Evolutionary conservation across 2,113 vertebrate species (phyloP).

Genomic region (Epinephelus cyanopodus): DNA sequence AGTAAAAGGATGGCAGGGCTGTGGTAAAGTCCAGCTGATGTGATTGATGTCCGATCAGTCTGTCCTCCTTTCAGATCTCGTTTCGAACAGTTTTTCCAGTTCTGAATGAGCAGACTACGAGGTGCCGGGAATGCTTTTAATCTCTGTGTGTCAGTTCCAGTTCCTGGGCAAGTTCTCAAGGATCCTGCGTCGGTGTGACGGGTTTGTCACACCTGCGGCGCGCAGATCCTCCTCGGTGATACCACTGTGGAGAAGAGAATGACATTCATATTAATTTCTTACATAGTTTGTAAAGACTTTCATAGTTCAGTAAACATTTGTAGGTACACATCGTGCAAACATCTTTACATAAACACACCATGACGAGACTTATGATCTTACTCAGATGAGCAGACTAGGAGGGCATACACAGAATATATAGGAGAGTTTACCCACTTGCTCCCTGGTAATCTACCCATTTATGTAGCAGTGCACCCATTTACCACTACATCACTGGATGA

Average conservation of each 20-base stretch:
- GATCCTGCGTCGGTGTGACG: conserved; percentile 75
- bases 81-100: conserved; percentile 49
- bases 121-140: background rate
- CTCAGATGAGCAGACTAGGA: no score
- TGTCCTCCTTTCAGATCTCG: background rate
- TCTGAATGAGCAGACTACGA: conserved; percentile 6
- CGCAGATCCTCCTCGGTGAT: conserved; percentile 85
- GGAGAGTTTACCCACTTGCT: no score
- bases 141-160: conserved; percentile 79
- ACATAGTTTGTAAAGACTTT: background rate
- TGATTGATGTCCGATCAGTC: conserved; percentile 20
- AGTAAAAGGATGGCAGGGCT: conserved; percentile 32
- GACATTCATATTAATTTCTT: background rate
- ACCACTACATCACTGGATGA: no score
- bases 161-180: conserved; percentile 79
- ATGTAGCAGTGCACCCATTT: no score
- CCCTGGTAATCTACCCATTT: no score
- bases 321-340: background rate
- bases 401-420: no score
- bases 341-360: background rate
- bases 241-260: conserved; percentile 69
- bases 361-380: background rate
- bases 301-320: background rate
- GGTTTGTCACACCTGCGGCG: conserved; percentile 78
- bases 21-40: conserved; percentile 27